Evolutionary conservation across 2,888 invertebrate species (phyloP).

Genomic region (Leptinotarsa peninsularis): DNA sequence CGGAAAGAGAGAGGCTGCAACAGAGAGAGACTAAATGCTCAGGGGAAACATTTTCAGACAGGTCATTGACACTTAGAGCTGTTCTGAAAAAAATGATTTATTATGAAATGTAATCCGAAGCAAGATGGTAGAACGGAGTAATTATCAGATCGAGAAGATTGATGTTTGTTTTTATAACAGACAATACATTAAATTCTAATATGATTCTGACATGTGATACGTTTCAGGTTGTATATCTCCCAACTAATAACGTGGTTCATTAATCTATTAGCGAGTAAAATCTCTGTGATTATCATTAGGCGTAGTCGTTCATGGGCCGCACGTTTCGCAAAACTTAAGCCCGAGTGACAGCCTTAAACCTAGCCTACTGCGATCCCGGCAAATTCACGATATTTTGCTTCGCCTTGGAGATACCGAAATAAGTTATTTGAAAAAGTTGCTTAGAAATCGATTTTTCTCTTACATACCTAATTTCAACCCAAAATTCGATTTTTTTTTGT

Average conservation of each 20-base stretch:
- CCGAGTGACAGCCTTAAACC: no score
- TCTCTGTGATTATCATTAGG: neutral
- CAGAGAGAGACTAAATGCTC: conserved; percentile 26
- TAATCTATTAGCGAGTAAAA: neutral
- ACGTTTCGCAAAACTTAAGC: no score
- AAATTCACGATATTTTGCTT: no score
- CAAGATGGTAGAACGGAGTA: conserved; percentile 52
- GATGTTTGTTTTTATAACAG: conserved; percentile 40
- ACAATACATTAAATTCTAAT: conserved; percentile 32
- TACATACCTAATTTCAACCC: no score
- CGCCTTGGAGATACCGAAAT: no score
- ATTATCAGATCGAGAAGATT: conserved; percentile 47
- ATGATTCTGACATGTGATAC: conserved; percentile 34
- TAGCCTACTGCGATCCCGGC: no score
- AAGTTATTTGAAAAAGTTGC: no score
- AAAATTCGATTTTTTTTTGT: no score
- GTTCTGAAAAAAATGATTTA: conserved; percentile 52
- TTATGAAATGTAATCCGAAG: conserved; percentile 54
- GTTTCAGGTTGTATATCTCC: conserved; percentile 12
- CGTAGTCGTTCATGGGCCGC: no score
- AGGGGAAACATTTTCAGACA: conserved; percentile 53
- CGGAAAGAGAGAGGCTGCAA: conserved; percentile 27
- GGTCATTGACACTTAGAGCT: conserved; percentile 49
- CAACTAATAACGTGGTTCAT: neutral
- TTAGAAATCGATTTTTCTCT: no score